Evolutionary conservation across 2,113 vertebrate species (phyloP).

Genomic region (Petromus typicus): DNA sequence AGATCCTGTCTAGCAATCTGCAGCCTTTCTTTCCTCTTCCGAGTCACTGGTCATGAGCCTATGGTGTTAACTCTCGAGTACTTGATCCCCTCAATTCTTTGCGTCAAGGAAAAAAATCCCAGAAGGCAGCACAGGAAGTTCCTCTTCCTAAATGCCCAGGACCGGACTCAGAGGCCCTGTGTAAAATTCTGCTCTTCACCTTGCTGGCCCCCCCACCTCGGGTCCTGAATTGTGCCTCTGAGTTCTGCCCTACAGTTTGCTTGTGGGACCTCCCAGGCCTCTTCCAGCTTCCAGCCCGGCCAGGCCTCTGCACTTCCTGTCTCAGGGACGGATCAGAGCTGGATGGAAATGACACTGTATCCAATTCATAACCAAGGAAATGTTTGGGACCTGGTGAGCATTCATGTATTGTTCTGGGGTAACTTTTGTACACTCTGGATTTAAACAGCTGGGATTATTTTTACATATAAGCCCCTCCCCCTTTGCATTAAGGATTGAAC

Average conservation of each 20-base stretch:
- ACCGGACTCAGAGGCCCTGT: background rate
- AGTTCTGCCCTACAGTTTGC: background rate
- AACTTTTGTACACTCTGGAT: conserved; percentile 39
- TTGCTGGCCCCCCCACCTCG: background rate
- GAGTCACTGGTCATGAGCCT: background rate
- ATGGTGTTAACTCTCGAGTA: background rate
- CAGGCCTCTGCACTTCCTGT: background rate
- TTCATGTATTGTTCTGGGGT: conserved; percentile 8
- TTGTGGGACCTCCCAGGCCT: background rate
- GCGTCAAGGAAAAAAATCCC: background rate
- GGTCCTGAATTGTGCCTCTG: background rate
- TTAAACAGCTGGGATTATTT: conserved; percentile 55
- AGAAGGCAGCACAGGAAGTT: background rate
- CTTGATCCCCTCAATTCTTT: background rate
- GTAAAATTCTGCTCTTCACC: background rate
- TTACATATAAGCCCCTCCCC: background rate
- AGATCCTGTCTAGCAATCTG: background rate
- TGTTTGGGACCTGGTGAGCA: background rate
- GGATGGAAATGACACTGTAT: conserved; percentile 40
- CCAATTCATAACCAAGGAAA: conserved; percentile 34
- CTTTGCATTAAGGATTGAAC: background rate
- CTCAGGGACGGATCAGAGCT: conserved; percentile 50
- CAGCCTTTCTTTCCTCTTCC: background rate
- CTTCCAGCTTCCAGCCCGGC: background rate
- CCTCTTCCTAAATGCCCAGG: background rate